Percentiles rank a stretch among this genome's conserved stretches.
Conservation (phyloP, 2,888 invertebrate species). For the Pammene fasciana region DNA sequence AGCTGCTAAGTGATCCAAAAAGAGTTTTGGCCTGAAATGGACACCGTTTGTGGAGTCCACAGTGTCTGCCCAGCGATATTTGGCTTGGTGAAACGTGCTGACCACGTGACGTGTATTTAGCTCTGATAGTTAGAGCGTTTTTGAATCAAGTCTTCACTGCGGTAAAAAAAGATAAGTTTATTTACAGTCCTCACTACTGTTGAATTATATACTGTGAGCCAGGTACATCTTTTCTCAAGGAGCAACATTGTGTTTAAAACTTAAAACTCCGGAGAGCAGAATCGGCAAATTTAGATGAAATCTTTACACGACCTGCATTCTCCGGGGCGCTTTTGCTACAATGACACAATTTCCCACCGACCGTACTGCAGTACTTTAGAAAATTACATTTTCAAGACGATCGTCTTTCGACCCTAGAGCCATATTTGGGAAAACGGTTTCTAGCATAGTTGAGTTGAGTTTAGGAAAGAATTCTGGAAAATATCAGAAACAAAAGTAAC, state of each 20-base stretch:
- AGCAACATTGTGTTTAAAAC: constrained; percentile 37
- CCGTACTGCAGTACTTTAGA: constrained; percentile 6
- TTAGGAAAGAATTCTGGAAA: neutral
- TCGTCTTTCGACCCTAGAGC: neutral
- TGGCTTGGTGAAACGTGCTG: no score
- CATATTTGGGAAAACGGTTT: neutral
- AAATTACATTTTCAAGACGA: constrained; percentile 14
- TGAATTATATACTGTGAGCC: neutral
- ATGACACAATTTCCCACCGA: constrained; percentile 18
- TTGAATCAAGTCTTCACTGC: no score
- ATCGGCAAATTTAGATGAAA: constrained; percentile 35
- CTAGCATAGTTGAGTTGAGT: neutral
- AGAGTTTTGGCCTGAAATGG: no score
- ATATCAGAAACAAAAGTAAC: no score
- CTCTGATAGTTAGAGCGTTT: no score
- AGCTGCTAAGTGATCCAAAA: no score
- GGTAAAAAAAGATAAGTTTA: no score
- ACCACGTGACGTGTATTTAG: no score
- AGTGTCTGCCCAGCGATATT: no score
- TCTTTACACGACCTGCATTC: constrained; percentile 29
- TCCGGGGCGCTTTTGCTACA: constrained; percentile 13
- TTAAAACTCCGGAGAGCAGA: constrained; percentile 21
- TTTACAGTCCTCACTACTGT: neutral
- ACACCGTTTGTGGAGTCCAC: no score
- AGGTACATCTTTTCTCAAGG: constrained; percentile 23